A percentile compares a stretch with the other conserved stretches of the same genome.
Conservation (phyloP, 2,113 vertebrate species). For the Odobenus rosmarus region DNA sequence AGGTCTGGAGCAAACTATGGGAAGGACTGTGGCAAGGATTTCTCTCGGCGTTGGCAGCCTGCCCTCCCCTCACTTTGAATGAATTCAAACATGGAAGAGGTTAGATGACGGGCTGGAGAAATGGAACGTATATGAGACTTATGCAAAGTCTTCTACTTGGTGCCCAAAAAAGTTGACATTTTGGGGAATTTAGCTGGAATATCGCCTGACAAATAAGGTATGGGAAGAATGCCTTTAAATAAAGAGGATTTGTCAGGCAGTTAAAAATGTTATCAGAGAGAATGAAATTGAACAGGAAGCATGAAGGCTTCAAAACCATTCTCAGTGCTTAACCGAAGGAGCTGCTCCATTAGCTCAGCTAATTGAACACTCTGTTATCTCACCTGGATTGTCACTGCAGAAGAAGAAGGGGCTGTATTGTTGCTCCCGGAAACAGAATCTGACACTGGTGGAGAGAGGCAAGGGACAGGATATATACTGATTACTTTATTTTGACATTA, state of each 20-base stretch:
- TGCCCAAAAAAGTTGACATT: neutral
- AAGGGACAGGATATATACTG: conserved; percentile 56
- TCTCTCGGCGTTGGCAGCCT: neutral
- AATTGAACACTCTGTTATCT: conserved; percentile 81
- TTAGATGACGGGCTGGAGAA: neutral
- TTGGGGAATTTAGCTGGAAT: neutral
- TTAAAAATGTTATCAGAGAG: conserved; percentile 78
- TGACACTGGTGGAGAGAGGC: conserved; percentile 29
- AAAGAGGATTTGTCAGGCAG: conserved; percentile 59
- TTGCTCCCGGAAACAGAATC: conserved; percentile 67
- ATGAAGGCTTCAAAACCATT: conserved; percentile 67
- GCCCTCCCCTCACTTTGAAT: neutral
- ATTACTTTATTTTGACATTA: conserved; percentile 69
- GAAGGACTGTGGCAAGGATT: neutral
- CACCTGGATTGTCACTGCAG: conserved; percentile 60
- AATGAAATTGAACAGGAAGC: conserved; percentile 78
- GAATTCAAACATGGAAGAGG: neutral
- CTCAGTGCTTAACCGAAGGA: conserved; percentile 74
- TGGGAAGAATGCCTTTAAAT: conserved; percentile 67
- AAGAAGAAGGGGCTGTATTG: conserved; percentile 62
- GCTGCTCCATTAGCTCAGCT: conserved; percentile 79
- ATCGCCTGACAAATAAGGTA: neutral
- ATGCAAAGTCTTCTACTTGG: neutral
- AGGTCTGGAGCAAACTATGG: neutral
- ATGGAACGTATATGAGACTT: neutral